Conservation (phyloP, 2,888 invertebrate species). For the Agonopterix heracliana region DNA sequence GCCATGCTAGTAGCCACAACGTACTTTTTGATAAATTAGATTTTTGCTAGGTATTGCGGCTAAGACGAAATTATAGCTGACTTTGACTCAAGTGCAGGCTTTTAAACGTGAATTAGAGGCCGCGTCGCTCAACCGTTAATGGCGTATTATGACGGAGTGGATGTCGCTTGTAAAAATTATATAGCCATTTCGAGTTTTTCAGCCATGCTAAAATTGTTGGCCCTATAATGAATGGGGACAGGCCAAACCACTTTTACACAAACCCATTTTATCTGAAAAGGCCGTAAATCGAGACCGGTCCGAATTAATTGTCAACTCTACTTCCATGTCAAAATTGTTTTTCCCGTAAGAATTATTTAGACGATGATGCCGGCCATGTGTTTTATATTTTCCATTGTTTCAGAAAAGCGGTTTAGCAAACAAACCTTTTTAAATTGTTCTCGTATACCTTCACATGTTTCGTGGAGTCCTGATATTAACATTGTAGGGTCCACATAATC, state of each 20-base stretch:
- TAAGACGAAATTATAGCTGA: conserved; percentile 71
- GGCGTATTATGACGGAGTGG: conserved; percentile 69
- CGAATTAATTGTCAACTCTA: conserved; percentile 9
- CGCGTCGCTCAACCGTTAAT: conserved; percentile 65
- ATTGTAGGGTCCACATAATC: conserved; percentile 48
- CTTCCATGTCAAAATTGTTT: conserved; percentile 3
- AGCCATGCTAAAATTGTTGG: conserved; percentile 7
- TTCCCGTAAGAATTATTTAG: conserved; percentile 8
- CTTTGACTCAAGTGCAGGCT: conserved; percentile 74
- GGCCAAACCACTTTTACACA: conserved; percentile 11
- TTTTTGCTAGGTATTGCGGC: conserved; percentile 68
- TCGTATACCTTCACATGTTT: conserved; percentile 34
- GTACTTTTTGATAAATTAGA: conserved; percentile 71
- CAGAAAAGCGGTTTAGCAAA: conserved; percentile 42
- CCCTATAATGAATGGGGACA: conserved; percentile 15
- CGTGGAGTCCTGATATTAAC: conserved; percentile 21
- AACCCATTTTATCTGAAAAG: conserved; percentile 10
- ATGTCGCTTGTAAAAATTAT: conserved; percentile 61
- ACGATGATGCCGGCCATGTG: conserved; percentile 14
- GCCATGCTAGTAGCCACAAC: conserved; percentile 45
- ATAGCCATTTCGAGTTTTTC: conserved; percentile 40
- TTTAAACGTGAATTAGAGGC: conserved; percentile 73
- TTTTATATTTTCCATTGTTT: conserved; percentile 21
- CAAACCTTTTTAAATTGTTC: conserved; percentile 38
- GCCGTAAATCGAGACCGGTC: conserved; percentile 8